A percentile compares a stretch with the other conserved stretches of the same genome.
Evolutionary conservation across 2,113 vertebrate species (phyloP).

Genomic region (Marmota flaviventris): DNA sequence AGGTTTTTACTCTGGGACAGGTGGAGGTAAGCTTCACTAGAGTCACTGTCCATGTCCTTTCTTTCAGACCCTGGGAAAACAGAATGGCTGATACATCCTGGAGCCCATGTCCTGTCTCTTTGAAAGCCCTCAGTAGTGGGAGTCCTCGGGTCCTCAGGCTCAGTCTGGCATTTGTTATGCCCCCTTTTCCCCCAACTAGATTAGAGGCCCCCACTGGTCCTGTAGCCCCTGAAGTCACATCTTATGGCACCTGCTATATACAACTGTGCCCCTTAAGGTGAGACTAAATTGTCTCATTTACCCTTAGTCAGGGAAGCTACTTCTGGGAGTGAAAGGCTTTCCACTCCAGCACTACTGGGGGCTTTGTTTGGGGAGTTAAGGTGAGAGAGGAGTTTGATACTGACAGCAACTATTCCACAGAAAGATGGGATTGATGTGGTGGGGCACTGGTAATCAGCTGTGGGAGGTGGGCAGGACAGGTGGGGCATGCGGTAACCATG

Average conservation of each 20-base stretch:
- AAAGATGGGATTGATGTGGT: not conserved
- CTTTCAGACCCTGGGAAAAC: not conserved
- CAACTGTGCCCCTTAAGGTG: not conserved
- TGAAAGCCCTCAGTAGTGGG: accelerated
- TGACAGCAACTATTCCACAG: not conserved
- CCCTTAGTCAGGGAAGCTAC: not conserved
- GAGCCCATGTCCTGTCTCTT: too few relatives aligned
- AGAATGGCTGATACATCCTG: not conserved
- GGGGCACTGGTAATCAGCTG: not conserved
- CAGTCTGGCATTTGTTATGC: not conserved
- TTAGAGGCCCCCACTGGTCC: not conserved
- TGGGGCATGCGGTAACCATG: not conserved
- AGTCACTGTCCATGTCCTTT: not conserved
- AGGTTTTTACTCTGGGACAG: not conserved
- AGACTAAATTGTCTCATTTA: not conserved
- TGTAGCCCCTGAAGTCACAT: not conserved
- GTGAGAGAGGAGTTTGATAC: not conserved
- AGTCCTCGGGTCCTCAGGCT: not conserved
- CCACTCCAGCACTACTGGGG: not conserved
- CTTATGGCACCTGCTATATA: not conserved
- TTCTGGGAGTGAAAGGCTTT: not conserved
- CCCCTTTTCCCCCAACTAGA: not conserved
- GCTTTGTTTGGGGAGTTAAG: not conserved
- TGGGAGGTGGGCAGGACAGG: not conserved
- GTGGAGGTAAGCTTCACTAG: not conserved